Base-by-base conservation (phyloP, 2,888 invertebrate genomes). In the Phrixothrix hirtus region DNA sequence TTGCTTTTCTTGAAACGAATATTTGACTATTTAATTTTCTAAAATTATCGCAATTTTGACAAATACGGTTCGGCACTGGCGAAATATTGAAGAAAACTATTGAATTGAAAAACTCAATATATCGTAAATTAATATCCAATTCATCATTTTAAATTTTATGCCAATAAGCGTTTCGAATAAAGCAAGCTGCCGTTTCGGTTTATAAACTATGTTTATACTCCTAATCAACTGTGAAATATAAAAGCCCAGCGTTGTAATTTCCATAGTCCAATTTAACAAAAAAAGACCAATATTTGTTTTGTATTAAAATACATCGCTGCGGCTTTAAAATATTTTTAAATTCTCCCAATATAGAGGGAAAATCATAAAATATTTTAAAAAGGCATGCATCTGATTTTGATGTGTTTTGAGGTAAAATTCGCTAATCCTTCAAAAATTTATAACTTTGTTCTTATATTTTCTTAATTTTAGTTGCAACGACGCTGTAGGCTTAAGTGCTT, bases 401-500 rank as follows among this genome's bases (percentile, higher is more conserved):
- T 11, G 29, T 16, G 32, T 30, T 48, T 29, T 41, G 44, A 39
- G 54, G 39, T 39, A 16, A 45, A 44, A 41, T 46, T 44, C 37
- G 30, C 7, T 34, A 26, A 42, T 6, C 12, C 11, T 16, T 31
- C 14, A 31, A 21, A 16, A 14, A 32, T 17, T 21, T 13, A 26
- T 26, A 44, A 44, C 21, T n/a, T n/a, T n/a, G n/a, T n/a, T n/a
- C n/a, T n/a, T 55, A 46, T 43, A 36, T 41, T 49, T 59, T 59
- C 57, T 59, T 59, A 63, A 65, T 66, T 66, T 63, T 62, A 62
- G 55, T 55, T 56, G 42, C 50, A 48, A 54, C 57, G 61, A 59
- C 57, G 58, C 46, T 44, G 53, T 49, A 58, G 55, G 62, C 65
- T 67, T 65, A 62, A 62, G 60, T 60, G 62, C 64, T 64, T 69